Evolutionary conservation across 2,113 vertebrate species (phyloP), one percentile per base, ranked within the genome.

Genomic region (Ranitomeya imitator): DNA sequence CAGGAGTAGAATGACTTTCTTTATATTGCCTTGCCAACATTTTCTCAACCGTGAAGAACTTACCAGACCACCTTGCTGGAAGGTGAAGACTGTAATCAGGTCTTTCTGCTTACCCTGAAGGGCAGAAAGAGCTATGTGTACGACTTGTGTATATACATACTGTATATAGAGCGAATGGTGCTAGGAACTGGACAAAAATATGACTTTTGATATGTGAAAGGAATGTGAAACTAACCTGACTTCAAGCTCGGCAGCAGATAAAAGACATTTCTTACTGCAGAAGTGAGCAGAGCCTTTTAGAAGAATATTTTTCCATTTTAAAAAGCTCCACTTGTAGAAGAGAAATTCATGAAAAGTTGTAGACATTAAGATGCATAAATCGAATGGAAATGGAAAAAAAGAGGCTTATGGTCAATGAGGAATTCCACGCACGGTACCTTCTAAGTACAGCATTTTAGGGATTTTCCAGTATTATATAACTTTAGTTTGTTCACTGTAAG

Each of bases 61-160:
- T 92, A 90, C 79, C 89, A 60, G 91, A 93, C 92, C 92, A 91
- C 92, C 92, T 91, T 91, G 90, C 81, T 63, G 71, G 92, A 91
- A 90, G 91, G 83, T 89, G 90, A 89, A 90, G 90, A 87, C 51
- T 81, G 90, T 91, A 90, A 89, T 91, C 91, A 74, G 31, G 89
- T 90, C 89, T 87, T 74, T 85, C 9, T 55, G 73, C 82, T 89
- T 79, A 63, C 63, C 60, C 85, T 88, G 78, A 0, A 4, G 84
- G 73, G 74, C 5, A 51, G 71, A 85, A 78, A 45, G 89, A 69
- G 51, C 37, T 83, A 83, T 89, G 54, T 71, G 63, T 83, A 60
- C 23, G 31, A 83, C 79, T 52, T 59, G 71, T 67, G 51, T 55
- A 37, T 88, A 79, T 88, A 78, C 57, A 59, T 52, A 63, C 61